Evolutionary conservation across 2,888 invertebrate species (phyloP), one percentile per base, ranked within the genome.

Genomic region (Meghimatium bilineatum): DNA sequence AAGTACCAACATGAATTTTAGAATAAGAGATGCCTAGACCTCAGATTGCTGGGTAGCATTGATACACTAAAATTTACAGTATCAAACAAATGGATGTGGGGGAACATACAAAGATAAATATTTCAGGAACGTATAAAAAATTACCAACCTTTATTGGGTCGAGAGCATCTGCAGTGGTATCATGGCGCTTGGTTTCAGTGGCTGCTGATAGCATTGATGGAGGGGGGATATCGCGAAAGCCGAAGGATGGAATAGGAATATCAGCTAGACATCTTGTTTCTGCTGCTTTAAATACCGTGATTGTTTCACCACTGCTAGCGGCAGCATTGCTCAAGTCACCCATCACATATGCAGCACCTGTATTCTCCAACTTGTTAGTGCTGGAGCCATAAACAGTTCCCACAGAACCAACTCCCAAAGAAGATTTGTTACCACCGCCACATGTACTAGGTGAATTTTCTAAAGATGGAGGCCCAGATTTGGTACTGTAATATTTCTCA

Each of bases 241-340:
- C 84, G 69, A 80, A 84, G 12, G 84, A 80, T 1, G 84, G 84
- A 36, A 80, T 76, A 1, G 84, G 84, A 67, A 84, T 84, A 60
- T 84, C 84, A 56, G 72, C 72, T 29, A 83, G 66, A 23, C 79
- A 71, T 44, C 52, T 36, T 36, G 60, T 78, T 1, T 69, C 71
- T 10, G 78, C 34, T 5, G 71, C n/a, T 49, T 83, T 83, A 36
- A 83, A 83, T 20, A 83, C 83, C 23, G 79, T 63, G 26, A 77
- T 79, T 34, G 82, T 60, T 49, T 67, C 82, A 32, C 75, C 44
- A 44, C 67, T 63, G 32, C 74, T 49, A n/a, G 38, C 44, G 32
- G 75, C 76, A 34, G 76, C 78, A 36, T 74, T 69, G 56, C 71
- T 78, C n/a, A 83, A 36, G 32, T 79, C 83, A 14, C 79, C 79